Percentiles rank a stretch among this genome's conserved stretches.
These are phyloP conservation scores for Ruditapes philippinarum DNA, from an alignment of 1,140 invertebrate genomes.

Conservation along the genomic window DNA sequence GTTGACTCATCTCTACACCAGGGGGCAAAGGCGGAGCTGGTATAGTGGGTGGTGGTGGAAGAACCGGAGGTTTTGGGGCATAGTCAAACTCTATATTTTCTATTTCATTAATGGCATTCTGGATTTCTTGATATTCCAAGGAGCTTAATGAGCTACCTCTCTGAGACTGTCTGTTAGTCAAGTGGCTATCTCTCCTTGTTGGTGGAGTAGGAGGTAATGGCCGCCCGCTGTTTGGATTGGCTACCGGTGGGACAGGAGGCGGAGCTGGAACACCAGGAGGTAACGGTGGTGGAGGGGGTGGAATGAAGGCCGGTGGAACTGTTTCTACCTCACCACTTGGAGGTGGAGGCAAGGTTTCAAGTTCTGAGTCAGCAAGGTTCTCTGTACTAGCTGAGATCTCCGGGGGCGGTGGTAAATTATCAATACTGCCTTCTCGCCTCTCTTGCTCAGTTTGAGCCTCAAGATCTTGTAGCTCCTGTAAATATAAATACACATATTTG, in stretches of 20 bases:
- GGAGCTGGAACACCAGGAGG: constrained; percentile 49
- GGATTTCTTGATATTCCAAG: constrained; percentile 62
- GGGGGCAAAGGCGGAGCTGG: constrained; percentile 70
- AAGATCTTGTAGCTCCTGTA: constrained; percentile 64
- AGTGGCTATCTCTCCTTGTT: constrained; percentile 46
- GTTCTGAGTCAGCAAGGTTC: constrained; percentile 17
- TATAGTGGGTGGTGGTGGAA: constrained; percentile 72
- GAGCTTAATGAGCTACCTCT: constrained; percentile 46
- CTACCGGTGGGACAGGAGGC: neutral
- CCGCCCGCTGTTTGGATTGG: constrained; percentile 1
- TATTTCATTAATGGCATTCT: constrained; percentile 62
- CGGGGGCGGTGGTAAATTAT: constrained; percentile 67
- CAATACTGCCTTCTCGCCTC: constrained; percentile 35
- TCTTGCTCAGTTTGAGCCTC: neutral
- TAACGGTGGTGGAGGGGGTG: constrained; percentile 65
- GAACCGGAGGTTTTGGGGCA: constrained; percentile 55
- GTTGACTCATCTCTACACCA: constrained; percentile 65
- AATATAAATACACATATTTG: too few species aligned
- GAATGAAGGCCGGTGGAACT: constrained; percentile 62
- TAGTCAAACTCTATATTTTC: constrained; percentile 62
- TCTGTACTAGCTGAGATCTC: constrained; percentile 55
- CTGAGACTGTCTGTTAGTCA: neutral
- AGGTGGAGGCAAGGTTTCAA: constrained; percentile 63
- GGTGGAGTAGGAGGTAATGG: constrained; percentile 26
- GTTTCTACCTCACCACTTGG: constrained; percentile 47